A percentile compares a stretch with the other conserved stretches of the same genome.
These are phyloP conservation scores for Galagoides demidoff DNA, from an alignment of 2,797 vertebrate genomes.

Conservation along the genomic window DNA sequence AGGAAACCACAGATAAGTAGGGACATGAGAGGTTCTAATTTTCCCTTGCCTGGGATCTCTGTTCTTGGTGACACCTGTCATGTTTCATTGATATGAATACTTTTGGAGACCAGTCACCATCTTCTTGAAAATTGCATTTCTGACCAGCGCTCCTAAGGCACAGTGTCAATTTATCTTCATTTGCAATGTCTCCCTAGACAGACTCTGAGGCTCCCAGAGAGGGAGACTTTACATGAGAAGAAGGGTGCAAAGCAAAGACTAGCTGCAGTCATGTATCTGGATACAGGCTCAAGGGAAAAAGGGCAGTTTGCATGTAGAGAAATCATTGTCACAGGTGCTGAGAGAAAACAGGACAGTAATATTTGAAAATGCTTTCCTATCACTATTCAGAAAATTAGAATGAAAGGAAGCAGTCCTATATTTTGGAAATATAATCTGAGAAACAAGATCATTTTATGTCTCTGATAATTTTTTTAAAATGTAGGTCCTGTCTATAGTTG, in stretches of 20 bases:
- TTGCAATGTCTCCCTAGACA: slow-evolving; percentile 61
- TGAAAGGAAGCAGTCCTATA: background rate
- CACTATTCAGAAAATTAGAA: background rate
- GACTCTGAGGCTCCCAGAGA: slow-evolving; percentile 25
- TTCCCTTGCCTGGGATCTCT: slow-evolving; percentile 69
- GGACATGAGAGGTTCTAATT: slow-evolving; percentile 73
- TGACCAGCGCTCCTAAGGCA: slow-evolving; percentile 66
- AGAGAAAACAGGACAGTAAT: background rate
- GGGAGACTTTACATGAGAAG: slow-evolving; percentile 20
- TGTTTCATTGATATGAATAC: slow-evolving; percentile 78
- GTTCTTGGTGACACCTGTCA: slow-evolving; percentile 80
- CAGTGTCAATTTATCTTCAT: slow-evolving; percentile 75
- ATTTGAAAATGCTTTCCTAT: background rate
- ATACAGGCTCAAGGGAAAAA: slow-evolving; percentile 2
- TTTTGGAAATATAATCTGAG: background rate
- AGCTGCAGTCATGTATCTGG: background rate
- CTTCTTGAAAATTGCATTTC: slow-evolving; percentile 78
- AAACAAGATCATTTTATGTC: background rate
- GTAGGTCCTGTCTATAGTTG: background rate
- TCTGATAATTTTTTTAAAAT: slow-evolving; percentile 20
- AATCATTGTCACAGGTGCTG: background rate
- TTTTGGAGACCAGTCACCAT: slow-evolving; percentile 73
- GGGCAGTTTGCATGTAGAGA: slow-evolving; percentile 9
- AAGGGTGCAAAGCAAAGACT: slow-evolving; percentile 41
- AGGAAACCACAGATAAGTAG: slow-evolving; percentile 70